phyloP scores from a whole-genome alignment of 2,797 vertebrate genomes.

The Pteropus rufus region DNA sequence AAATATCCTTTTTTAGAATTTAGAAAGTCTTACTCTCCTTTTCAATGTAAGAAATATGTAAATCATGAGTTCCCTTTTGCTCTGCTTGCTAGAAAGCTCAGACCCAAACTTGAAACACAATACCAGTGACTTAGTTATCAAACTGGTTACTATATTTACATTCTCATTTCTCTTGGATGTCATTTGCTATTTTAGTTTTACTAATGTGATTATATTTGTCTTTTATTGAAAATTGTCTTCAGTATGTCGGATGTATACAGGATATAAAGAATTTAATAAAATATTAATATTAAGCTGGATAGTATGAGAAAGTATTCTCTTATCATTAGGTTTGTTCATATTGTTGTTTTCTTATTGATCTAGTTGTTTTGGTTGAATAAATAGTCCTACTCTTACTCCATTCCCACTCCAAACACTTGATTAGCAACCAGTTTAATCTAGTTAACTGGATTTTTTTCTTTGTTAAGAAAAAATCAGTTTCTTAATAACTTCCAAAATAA shows the following conservation, averaged over 20 bases:
- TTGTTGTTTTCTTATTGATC: background rate
- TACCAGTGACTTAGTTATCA: background rate
- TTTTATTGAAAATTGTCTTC: background rate
- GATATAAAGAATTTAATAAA: constrained; percentile 21
- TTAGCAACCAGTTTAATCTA: constrained; percentile 34
- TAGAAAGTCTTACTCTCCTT: background rate
- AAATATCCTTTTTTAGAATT: background rate
- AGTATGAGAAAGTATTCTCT: background rate
- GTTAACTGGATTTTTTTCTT: background rate
- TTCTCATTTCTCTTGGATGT: background rate
- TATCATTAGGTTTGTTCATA: background rate
- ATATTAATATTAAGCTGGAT: background rate
- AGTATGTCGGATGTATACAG: background rate
- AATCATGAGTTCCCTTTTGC: background rate
- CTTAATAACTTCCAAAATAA: background rate
- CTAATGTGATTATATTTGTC: background rate
- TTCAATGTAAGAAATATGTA: background rate
- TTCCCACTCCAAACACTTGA: background rate
- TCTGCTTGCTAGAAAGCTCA: background rate
- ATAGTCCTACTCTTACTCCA: background rate
- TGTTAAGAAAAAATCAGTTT: background rate
- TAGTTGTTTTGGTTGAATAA: background rate
- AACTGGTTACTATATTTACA: background rate
- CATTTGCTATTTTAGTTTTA: constrained; percentile 28
- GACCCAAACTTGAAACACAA: background rate